Evolutionary conservation across 2,888 invertebrate genomes (phyloP), one percentile per base, ranked within the genome.

Genomic region (Aleiodes alternator): DNA sequence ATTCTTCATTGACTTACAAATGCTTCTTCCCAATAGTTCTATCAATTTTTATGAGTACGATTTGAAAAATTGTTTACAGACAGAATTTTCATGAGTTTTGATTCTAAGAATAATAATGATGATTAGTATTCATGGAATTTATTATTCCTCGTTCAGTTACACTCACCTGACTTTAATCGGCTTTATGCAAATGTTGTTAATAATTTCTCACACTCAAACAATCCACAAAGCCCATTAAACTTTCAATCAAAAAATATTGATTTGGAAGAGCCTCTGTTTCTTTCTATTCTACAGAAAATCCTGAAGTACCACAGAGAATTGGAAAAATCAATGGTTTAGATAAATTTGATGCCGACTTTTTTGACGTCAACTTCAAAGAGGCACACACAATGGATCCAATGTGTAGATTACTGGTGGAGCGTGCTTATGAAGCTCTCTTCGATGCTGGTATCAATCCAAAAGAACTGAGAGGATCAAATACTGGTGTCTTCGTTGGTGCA

Each of bases 401-500:
- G 90, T 91, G 93, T 71, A 88, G 94, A 66, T 89, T 93, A 80
- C 85, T 94, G 53, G 86, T 94, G 76, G 94, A 93, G 82, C 91
- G 92, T 43, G 89, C 92, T 0, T 92, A 91, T 84, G 94, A 94
- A 84, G 92, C 92, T 8, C 89, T 93, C 74, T 87, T 86, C 38
- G 87, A 87, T 38, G 86, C 87, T 4, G 91, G 91, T 38, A 79
- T 93, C 14, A 94, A 95, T 88, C 96, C 96, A 8, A 90, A 91
- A 66, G 89, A 89, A 2, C 85, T 95, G 9, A 91, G 93, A 43
- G 95, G 95, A 0, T 90, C 92, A 0, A 93, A 91, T 80, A 94
- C 94, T 0, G 96, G 95, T 50, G 95, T 96, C 0, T 95, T 93
- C 85, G 90, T 96, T 51, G 96, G 95, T 23, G 92, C 93, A 9